Evolutionary conservation across 2,797 vertebrate species (phyloP), one percentile per base, ranked within the genome.

Genomic region (Gorsachius magnificus): DNA sequence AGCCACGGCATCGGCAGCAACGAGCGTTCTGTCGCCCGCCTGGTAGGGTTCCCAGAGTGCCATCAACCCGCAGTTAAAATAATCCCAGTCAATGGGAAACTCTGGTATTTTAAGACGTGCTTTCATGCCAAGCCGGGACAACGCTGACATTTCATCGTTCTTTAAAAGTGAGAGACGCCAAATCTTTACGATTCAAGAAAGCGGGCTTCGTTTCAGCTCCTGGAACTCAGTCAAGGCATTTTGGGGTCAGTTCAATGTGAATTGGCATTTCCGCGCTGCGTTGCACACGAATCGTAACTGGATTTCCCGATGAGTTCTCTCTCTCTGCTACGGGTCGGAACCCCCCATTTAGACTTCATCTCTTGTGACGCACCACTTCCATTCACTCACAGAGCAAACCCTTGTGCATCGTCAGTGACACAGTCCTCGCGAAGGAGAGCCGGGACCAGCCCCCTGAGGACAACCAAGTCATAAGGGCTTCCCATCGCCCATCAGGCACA

Each of bases 1-100:
- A 5, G 33, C 28, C 16, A 1, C 1, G 9, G 6, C 28, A 1
- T 1, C 2, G 3, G 3, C 31, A 24, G 45, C 51, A 31, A 1
- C 1, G 1, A 11, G 11, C 1, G 1, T 6, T 4, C 54, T 3
- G 21, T 4, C 18, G 13, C 5, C 14, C 1, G 7, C 1, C 10
- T 2, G 10, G 6, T 4, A 9, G 1, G 17, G 1, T 13, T 31
- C 35, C 71, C 83, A 4, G 57, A 15, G 53, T 1, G 14, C 74
- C 33, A 6, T 4, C 61, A 12, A 2, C 5, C 10, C 43, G 38
- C 71, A 10, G 16, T 5, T 57, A 70, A 93, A 86, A 51, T 64
- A 54, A 45, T 1, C 43, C 14, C 43, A 4, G 6, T 5, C 45
- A 4, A 3, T 0, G 18, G n/a, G 57, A 41, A 80, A 38, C 6